These are phyloP conservation scores for Onychomys leucogaster DNA, from an alignment of 2,797 vertebrate genomes.

Conservation along the genomic window DNA sequence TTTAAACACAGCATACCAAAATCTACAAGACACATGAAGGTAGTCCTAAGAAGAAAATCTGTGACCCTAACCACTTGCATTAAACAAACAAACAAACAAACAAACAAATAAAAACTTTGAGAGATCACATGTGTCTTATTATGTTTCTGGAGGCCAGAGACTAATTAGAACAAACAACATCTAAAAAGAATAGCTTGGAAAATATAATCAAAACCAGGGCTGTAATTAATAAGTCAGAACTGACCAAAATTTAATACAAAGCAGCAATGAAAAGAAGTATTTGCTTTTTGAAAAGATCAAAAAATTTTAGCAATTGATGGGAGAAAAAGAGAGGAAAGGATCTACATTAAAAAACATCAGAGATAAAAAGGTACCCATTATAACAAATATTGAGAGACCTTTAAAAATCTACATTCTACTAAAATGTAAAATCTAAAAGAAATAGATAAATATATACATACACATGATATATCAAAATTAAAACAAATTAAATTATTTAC, in stretches of 20 bases:
- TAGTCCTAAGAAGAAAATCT: not conserved
- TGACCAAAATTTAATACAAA: not conserved
- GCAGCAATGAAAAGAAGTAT: no score
- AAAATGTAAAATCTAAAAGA: not conserved
- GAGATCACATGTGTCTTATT: not conserved
- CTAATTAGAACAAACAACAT: not conserved
- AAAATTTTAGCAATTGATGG: not conserved
- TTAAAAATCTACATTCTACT: not conserved
- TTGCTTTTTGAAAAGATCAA: not conserved
- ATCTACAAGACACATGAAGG: not conserved
- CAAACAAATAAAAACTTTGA: not conserved
- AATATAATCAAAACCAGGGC: not conserved
- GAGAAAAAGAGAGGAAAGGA: not conserved
- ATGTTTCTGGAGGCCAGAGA: not conserved
- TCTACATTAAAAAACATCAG: not conserved
- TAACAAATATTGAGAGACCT: not conserved
- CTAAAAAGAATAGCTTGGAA: no score
- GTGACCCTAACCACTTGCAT: not conserved
- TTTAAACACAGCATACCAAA: not conserved
- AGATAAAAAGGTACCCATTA: not conserved
- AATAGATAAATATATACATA: not conserved
- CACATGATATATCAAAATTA: not conserved
- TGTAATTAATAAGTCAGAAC: not conserved
- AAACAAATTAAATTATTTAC: not conserved
- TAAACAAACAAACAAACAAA: not conserved